A percentile compares a stretch with the other conserved stretches of the same genome.
These are phyloP conservation scores for Alloplasta piceator DNA, from an alignment of 2,888 invertebrate genomes.

Conservation along the genomic window DNA sequence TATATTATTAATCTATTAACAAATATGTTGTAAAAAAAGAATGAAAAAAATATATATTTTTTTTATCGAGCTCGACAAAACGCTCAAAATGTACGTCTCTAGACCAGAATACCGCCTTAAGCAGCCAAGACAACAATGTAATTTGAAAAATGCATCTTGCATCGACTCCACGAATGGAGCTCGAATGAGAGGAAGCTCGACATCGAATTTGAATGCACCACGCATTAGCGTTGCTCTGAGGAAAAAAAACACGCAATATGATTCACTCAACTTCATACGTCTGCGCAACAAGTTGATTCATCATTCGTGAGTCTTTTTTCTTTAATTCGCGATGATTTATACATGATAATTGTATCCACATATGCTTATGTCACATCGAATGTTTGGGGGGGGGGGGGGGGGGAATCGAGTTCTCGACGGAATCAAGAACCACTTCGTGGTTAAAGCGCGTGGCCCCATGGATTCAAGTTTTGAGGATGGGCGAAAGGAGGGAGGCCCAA, in stretches of 20 bases:
- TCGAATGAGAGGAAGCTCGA: no score
- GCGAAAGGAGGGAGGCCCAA: neutral
- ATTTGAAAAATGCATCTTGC: no score
- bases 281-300: slow-evolving; percentile 14
- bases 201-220: neutral
- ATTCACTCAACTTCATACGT: slow-evolving; percentile 18
- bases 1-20: no score
- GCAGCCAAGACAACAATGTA: no score
- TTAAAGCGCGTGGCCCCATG: slow-evolving; percentile 49
- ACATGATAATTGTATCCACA: slow-evolving; percentile 23
- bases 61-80: no score
- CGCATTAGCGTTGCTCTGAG: neutral
- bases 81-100: no score
- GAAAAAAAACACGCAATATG: neutral
- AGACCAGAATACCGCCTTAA: no score
- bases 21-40: no score
- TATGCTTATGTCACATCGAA: slow-evolving; percentile 3
- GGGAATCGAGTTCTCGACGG: slow-evolving; percentile 13
- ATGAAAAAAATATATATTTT: no score
- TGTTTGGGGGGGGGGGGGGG: slow-evolving; percentile 5
- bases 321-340: slow-evolving; percentile 24
- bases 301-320: slow-evolving; percentile 1
- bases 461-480: slow-evolving; percentile 35
- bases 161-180: no score
- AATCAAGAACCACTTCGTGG: slow-evolving; percentile 20